Percentiles rank a stretch among this genome's conserved stretches.
These are phyloP conservation scores for Tetrax tetrax DNA, from an alignment of 2,113 vertebrate genomes.

Conservation along the genomic window DNA sequence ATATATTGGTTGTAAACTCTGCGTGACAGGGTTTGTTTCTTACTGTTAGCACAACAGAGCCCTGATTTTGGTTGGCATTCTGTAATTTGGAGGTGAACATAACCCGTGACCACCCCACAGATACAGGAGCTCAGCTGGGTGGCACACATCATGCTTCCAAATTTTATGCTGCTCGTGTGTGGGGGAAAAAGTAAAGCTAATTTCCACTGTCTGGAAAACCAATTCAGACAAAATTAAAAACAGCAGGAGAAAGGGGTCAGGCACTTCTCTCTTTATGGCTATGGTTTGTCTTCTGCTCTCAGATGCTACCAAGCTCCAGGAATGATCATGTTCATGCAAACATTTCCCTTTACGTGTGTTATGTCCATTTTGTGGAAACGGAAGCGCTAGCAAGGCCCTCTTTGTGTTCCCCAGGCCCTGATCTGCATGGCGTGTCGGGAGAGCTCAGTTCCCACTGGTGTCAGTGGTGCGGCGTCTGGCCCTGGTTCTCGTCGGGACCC, in stretches of 20 bases:
- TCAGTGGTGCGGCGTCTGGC: fast-evolving
- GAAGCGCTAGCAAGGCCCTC: not conserved
- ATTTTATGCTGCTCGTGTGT: not conserved
- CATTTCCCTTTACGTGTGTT: not conserved
- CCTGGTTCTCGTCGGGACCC: fast-evolving
- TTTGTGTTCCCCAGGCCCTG: not conserved
- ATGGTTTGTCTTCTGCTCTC: not conserved
- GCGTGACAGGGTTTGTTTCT: not conserved
- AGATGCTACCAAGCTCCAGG: not conserved
- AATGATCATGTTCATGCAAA: not conserved
- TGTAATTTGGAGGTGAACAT: not conserved
- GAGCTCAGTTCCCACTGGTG: not conserved
- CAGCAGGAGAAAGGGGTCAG: not conserved
- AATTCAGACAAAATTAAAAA: not conserved
- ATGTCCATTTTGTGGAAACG: not conserved
- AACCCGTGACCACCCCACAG: fast-evolving
- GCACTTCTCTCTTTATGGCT: not conserved
- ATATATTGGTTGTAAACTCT: not conserved
- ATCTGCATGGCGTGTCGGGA: not conserved
- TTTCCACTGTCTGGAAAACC: not conserved
- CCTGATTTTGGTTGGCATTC: not conserved
- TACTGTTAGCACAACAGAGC: not conserved
- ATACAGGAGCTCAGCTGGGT: not conserved
- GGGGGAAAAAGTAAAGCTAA: not conserved
- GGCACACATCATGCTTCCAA: not conserved